Evolutionary conservation across 2,888 invertebrate species (phyloP), one percentile per base, ranked within the genome.

Genomic region (Pristionchus exspectatus): DNA sequence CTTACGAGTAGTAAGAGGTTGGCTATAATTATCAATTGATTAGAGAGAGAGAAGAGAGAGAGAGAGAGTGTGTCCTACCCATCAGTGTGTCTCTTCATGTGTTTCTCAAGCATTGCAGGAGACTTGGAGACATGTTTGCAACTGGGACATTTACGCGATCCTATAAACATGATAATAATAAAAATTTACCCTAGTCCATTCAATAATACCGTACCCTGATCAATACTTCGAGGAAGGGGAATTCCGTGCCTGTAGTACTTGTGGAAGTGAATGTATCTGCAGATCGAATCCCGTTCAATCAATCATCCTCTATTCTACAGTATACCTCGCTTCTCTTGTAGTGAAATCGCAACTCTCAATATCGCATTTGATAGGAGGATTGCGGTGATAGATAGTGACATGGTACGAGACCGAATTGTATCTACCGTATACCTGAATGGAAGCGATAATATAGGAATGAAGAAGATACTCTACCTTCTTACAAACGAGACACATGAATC

Each of bases 331-430:
- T 88, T 93, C 92, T 77, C 95, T 91, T 7, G 95, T 95, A 9
- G 94, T 93, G 92, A 95, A 95, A 88, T 93, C 93, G 74, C 95
- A 95, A n/a, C 94, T 94, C 44, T 93, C 92, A 89, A 93, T 92
- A 89, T 94, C 95, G 90, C 95, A 95, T 88, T 90, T 91, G 90
- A 95, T 95, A 50, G 95, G 95, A 56, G 95, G 95, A 89, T 95
- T 95, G 44, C 95, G 93, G 90, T 95, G 95, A 91, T 95, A 95
- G 91, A 95, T 95, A 90, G 95, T 95, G 83, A 95, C 95, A 90
- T 95, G 95, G 90, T 95, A 95, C 44, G 93, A 93, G n/a, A 95
- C 95, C 16, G 94, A 94, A 90, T 95, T 95, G 93, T 95, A 95
- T 50, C 95, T 91, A 72, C 89, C 89, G 89, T 89, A 89, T 66